Evolutionary conservation across 2,888 invertebrate species (phyloP), one percentile per base, ranked within the genome.

Genomic region (Xanthorhoe spadicearia): DNA sequence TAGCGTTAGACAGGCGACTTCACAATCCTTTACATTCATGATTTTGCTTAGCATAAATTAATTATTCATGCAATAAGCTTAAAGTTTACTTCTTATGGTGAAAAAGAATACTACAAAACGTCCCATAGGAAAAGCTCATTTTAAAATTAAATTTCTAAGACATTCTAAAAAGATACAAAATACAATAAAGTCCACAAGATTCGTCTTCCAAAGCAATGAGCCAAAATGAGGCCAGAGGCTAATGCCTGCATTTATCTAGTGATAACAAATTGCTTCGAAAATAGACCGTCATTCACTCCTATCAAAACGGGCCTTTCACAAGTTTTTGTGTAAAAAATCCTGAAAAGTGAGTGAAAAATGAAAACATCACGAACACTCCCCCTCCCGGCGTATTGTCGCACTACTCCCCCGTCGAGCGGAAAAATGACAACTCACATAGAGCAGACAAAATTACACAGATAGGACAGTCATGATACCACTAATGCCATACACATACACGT

Each of bases 291-390:
- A 70, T 68, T 73, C 69, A 58, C 73, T 77, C 76, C 76, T 78
- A 83, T 83, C 77, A 82, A 80, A 81, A 76, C 64, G 74, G 73
- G 73, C 73, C 77, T 79, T 86, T 83, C 76, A 81, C 74, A 71
- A 68, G 74, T 74, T 80, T 77, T 80, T 77, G 70, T 77, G 71
- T 73, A 73, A 79, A 77, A 79, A 79, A 82, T 78, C 77, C 80
- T 83, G 83, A 80, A 86, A 88, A 87, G 83, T 84, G 84, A 84
- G 84, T 89, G 89, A 88, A 90, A 89, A 90, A 90, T 90, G 88
- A 85, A 91, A 89, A 90, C 86, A 89, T 89, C 88, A 89, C 79
- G 73, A 85, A 85, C 88, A 89, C 77, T 52, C 71, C 72, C 64
- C 64, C 68, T 66, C 62, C 73, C 77, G 80, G 79, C 77, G 83